Conservation (phyloP, 2,113 vertebrate genomes). For the Bubo bubo region DNA sequence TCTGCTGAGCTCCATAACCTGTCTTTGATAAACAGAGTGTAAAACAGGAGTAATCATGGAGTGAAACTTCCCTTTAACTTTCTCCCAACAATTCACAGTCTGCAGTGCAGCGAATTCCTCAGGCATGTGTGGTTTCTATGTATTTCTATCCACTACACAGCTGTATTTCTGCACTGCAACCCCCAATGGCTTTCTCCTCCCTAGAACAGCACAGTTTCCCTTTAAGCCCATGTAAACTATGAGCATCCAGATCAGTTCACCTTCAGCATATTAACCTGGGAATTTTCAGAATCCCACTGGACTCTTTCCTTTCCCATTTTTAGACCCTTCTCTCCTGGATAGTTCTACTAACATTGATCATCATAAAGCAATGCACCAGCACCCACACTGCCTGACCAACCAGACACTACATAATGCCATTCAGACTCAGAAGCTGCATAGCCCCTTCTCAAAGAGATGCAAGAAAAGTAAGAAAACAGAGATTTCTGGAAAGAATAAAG, state of each 20-base stretch:
- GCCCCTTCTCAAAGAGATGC: neutral
- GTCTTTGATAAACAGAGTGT: neutral
- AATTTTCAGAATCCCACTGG: neutral
- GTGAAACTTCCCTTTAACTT: fast-evolving
- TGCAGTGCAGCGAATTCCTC: neutral
- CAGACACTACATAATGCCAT: no score
- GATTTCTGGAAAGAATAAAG: neutral
- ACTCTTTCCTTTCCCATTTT: neutral
- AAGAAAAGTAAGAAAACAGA: neutral
- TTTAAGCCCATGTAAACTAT: neutral
- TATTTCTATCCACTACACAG: neutral
- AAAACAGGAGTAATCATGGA: neutral
- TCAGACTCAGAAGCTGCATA: no score
- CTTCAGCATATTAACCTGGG: neutral
- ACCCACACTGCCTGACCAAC: neutral
- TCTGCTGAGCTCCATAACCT: neutral
- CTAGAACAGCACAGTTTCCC: neutral
- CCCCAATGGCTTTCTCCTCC: neutral
- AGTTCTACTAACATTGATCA: neutral
- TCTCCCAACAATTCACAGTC: neutral
- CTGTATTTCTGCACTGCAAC: neutral
- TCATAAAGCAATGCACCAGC: neutral
- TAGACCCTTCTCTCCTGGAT: neutral
- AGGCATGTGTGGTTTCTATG: neutral
- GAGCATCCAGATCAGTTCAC: neutral